phyloP scores from a whole-genome alignment of 1,140 invertebrate genomes.

The Cheumatopsyche charites region DNA sequence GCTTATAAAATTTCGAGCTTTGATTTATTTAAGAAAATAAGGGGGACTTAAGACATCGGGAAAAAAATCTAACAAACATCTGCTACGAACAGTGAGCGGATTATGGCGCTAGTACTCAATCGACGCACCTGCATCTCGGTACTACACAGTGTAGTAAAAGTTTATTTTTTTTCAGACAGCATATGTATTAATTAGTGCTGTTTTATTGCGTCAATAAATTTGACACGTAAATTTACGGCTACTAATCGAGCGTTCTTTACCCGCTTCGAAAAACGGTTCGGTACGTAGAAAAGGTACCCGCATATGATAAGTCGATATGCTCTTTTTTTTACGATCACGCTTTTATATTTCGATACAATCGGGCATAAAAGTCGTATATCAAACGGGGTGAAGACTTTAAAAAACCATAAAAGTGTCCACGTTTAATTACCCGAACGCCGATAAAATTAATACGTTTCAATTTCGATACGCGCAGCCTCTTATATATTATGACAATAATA shows the following conservation, averaged over 20 bases:
- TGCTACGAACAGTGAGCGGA: too few species aligned
- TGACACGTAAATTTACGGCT: conserved; percentile 17
- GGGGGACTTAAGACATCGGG: too few species aligned
- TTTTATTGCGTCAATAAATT: conserved; percentile 11
- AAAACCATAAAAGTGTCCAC: conserved; percentile 14
- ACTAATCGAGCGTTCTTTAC: conserved; percentile 9
- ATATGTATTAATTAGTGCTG: conserved; percentile 8
- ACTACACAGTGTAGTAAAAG: too few species aligned
- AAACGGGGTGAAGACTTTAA: conserved; percentile 23
- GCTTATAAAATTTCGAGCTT: too few species aligned
- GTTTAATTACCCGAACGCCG: conserved; percentile 15
- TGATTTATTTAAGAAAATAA: too few species aligned
- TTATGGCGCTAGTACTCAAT: too few species aligned
- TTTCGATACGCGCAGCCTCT: not conserved
- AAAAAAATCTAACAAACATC: too few species aligned
- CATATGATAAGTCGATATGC: not conserved
- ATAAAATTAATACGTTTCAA: conserved; percentile 28
- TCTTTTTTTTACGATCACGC: conserved; percentile 3
- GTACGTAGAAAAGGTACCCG: conserved; percentile 3
- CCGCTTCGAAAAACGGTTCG: not conserved
- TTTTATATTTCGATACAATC: conserved; percentile 16
- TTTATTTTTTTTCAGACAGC: too few species aligned
- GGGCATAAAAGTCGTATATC: not conserved
- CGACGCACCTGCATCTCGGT: too few species aligned
- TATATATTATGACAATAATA: not conserved